These are phyloP conservation scores for Altica lythri DNA, from an alignment of 2,888 invertebrate species.

Conservation along the genomic window DNA sequence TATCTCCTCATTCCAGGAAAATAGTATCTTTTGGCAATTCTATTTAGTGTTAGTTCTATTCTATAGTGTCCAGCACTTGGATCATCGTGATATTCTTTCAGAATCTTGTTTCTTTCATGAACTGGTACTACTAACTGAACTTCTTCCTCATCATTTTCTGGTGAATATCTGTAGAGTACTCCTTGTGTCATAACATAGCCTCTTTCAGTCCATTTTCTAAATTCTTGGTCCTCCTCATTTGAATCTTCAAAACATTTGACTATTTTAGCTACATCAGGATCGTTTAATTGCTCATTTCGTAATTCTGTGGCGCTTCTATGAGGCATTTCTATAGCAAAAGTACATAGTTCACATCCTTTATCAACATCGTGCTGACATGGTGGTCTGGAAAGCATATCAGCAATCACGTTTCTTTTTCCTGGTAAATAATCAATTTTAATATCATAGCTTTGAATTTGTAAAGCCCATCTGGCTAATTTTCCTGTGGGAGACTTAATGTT, in stretches of 20 bases:
- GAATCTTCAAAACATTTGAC: conserved; percentile 29
- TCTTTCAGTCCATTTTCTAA: conserved; percentile 1
- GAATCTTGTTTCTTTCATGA: too few relatives aligned
- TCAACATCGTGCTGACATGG: conserved; percentile 32
- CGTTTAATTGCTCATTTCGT: conserved; percentile 30
- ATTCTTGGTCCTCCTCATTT: neutral
- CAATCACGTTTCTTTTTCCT: conserved; percentile 47
- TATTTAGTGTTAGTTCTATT: too few relatives aligned
- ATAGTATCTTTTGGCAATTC: neutral
- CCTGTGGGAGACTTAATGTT: conserved; percentile 46
- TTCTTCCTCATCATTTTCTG: too few relatives aligned
- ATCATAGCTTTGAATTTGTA: conserved; percentile 49
- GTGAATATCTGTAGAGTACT: too few relatives aligned
- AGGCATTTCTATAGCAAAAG: conserved; percentile 4
- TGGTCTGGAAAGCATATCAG: conserved; percentile 50
- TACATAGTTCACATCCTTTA: conserved; percentile 46
- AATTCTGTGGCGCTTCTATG: neutral
- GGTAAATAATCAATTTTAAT: conserved; percentile 50
- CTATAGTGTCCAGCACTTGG: too few relatives aligned
- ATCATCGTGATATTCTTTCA: too few relatives aligned
- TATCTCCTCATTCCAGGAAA: neutral
- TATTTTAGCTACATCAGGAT: conserved; percentile 39
- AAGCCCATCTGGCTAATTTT: conserved; percentile 54
- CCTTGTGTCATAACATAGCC: too few relatives aligned
- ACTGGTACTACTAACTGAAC: neutral